These are phyloP conservation scores for Euphydryas editha DNA, from an alignment of 2,888 invertebrate genomes.

Conservation along the genomic window DNA sequence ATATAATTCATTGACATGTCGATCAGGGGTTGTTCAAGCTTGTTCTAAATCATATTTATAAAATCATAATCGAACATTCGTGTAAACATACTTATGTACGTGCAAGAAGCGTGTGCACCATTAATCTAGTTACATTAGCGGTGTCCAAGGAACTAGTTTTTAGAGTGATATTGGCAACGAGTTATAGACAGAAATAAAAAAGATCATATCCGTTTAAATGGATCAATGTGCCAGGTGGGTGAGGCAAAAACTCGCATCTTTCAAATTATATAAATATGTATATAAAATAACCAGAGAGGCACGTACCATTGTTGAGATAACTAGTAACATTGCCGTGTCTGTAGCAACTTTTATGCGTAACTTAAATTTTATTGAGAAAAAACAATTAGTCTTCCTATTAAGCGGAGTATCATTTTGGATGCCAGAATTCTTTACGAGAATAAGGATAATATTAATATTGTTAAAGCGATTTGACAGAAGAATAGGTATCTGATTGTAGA, in stretches of 20 bases:
- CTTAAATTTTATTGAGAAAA: not conserved
- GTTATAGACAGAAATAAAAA: slow-evolving; percentile 30
- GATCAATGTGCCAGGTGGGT: slow-evolving; percentile 33
- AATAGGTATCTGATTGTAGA: not conserved
- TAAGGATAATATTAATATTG: not conserved
- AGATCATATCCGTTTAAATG: slow-evolving; percentile 26
- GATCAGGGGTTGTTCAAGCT: not conserved
- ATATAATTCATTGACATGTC: not conserved
- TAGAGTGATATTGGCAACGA: slow-evolving; percentile 14
- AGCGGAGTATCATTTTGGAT: not conserved
- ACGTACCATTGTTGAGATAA: slow-evolving; percentile 34
- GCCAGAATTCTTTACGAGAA: not conserved
- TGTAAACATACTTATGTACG: slow-evolving; percentile 15
- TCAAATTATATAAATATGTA: slow-evolving; percentile 23
- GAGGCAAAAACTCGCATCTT: slow-evolving; percentile 31
- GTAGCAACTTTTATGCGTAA: not conserved
- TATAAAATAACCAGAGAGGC: slow-evolving; percentile 36
- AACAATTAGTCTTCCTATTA: not conserved
- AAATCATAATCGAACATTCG: not conserved
- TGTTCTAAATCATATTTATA: slow-evolving; percentile 1
- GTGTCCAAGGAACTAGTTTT: slow-evolving; percentile 11
- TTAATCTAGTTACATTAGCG: slow-evolving; percentile 24
- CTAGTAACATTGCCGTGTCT: slow-evolving; percentile 7
- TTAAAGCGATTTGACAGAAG: not conserved
- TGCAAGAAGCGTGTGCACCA: slow-evolving; percentile 14